Base-by-base conservation (phyloP, 2,797 vertebrate species). In the Gallinago solitaria region DNA sequence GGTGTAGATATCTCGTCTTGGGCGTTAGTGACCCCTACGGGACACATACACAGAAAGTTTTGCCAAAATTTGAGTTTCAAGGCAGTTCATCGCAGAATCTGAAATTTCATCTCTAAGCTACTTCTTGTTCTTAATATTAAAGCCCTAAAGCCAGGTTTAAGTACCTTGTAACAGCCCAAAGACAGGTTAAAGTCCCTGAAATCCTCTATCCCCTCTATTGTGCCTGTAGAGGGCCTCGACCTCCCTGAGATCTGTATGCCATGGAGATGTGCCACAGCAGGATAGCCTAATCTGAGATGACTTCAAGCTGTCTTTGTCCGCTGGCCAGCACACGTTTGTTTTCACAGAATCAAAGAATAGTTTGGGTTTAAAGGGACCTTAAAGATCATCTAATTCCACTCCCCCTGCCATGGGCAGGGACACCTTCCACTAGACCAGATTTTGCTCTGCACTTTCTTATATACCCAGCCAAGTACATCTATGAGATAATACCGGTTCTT, bases 171-270 rank as follows among this genome's bases (percentile, higher is more conserved):
- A 43, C 45, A 57, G 16, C 51, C 16, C 28, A 53, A 53, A 30
- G 28, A 28, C 27, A 53, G 16, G 51, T 53, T 30, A 14, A 84
- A 87, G 43, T 67, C 59, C 32, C 27, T 53, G 39, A 69, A 90
- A 48, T 70, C 16, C 45, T 53, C 32, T 65, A 11, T 27, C 13
- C 6, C 28, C 28, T 50, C 35, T 56, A 3, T 20, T 16, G 12
- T 18, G 53, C 35, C 13, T 3, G 7, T 9, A 35, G 57, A 45
- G 13, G 19, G 6, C 28, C n/a, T 19, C 0, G 1, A 16, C 11
- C 17, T 75, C 32, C 32, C 39, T 30, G 23, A 37, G 33, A 13
- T 21, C 30, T 61, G 13, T 5, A 12, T 41, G 27, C 19, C 27
- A 2, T 32, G 53, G 64, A 56, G 35, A 50, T 11, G 21, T 47